Conservation (phyloP, 2,113 vertebrate genomes). For the Theropithecus gelada region DNA sequence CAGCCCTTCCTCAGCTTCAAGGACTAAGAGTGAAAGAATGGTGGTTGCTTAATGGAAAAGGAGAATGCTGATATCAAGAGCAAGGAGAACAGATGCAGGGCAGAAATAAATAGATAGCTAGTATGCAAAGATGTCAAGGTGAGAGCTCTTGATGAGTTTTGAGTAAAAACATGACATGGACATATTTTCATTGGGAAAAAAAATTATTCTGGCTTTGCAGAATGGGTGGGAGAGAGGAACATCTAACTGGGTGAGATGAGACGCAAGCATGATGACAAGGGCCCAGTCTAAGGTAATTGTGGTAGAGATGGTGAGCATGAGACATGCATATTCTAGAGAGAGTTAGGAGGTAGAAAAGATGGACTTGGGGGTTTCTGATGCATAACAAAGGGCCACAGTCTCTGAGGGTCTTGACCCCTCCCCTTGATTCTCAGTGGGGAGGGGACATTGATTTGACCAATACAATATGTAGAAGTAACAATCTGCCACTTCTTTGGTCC, state of each 20-base stretch:
- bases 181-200: neutral
- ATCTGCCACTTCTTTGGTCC: neutral
- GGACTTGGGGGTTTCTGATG: neutral
- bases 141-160: neutral
- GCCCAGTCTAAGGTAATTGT: no score
- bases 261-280: neutral
- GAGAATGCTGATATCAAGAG: neutral
- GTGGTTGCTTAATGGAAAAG: neutral
- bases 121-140: fast-evolving
- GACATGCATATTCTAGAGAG: neutral
- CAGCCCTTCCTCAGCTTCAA: neutral
- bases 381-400: neutral
- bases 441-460: neutral
- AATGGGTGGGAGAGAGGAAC: neutral
- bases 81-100: neutral
- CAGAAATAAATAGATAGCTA: neutral
- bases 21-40: neutral
- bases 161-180: neutral
- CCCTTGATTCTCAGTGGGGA: neutral
- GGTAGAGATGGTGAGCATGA: neutral
- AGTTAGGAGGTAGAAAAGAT: neutral
- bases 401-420: neutral
- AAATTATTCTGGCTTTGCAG: neutral
- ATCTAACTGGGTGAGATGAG: fast-evolving
- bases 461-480: neutral